These are phyloP conservation scores for Crocallis elinguaria DNA, from an alignment of 2,888 invertebrate species.

Conservation along the genomic window DNA sequence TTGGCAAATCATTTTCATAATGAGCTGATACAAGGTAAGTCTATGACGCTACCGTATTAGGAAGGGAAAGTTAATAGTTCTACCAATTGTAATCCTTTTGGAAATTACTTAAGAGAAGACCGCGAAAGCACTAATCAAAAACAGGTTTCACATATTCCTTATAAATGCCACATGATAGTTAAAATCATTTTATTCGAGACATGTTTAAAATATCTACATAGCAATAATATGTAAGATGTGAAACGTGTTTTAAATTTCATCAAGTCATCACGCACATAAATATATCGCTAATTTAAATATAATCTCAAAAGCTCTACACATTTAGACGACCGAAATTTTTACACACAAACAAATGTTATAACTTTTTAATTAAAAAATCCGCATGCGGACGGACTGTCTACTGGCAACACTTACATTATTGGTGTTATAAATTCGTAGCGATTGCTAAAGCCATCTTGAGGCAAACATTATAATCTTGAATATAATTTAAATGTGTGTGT, in stretches of 20 bases:
- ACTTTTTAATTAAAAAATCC: slow-evolving; percentile 56
- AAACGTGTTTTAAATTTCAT: not conserved
- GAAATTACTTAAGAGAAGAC: slow-evolving; percentile 1
- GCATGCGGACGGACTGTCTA: slow-evolving; percentile 71
- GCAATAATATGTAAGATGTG: not conserved
- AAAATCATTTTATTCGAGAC: not conserved
- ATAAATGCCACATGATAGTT: not conserved
- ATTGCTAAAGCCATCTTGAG: slow-evolving; percentile 41
- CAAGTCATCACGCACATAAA: not conserved
- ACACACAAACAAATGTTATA: slow-evolving; percentile 14
- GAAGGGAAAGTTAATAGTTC: slow-evolving; percentile 5
- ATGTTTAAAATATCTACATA: not conserved
- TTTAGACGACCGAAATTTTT: slow-evolving; percentile 11
- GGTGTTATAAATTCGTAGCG: slow-evolving; percentile 66
- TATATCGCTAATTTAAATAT: not conserved
- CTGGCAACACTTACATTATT: slow-evolving; percentile 67
- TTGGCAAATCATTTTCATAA: slow-evolving; percentile 72
- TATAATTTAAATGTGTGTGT: slow-evolving; percentile 4
- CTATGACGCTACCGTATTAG: slow-evolving; percentile 27
- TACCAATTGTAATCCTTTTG: slow-evolving; percentile 9
- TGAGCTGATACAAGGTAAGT: slow-evolving; percentile 56
- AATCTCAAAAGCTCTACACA: slow-evolving; percentile 16
- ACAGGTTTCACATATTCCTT: slow-evolving; percentile 6
- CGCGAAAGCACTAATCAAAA: not conserved
- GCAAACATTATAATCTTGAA: slow-evolving; percentile 11